phyloP scores from a whole-genome alignment of 1,140 invertebrate genomes.

The Ceratina australensis region DNA sequence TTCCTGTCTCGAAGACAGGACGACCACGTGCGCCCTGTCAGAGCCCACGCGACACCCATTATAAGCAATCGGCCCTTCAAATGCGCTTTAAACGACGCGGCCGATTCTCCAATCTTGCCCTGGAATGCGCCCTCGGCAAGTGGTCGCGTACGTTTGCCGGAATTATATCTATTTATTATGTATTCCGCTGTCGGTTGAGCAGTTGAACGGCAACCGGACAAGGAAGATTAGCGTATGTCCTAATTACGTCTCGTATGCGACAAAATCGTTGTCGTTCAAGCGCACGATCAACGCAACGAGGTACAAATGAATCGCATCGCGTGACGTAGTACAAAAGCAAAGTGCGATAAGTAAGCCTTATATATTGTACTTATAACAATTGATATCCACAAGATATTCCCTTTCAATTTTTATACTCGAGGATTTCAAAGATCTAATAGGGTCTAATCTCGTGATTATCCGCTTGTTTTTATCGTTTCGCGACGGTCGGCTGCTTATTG shows the following conservation, averaged over 20 bases:
- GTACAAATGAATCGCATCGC: too few relatives aligned
- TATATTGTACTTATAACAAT: too few relatives aligned
- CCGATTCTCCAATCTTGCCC: constrained; percentile 47
- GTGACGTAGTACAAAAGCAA: too few relatives aligned
- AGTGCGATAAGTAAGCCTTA: too few relatives aligned
- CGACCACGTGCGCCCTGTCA: constrained; percentile 70
- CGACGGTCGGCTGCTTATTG: too few relatives aligned
- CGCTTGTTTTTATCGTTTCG: too few relatives aligned
- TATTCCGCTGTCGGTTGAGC: not conserved
- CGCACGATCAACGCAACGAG: too few relatives aligned
- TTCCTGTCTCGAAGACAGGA: constrained; percentile 52
- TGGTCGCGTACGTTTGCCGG: constrained; percentile 27
- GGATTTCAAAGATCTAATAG: too few relatives aligned
- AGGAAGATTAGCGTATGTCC: constrained; percentile 46
- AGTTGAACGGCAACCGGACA: constrained; percentile 43
- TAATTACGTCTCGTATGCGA: constrained; percentile 24
- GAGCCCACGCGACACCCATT: constrained; percentile 71
- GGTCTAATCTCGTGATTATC: too few relatives aligned
- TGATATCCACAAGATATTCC: too few relatives aligned
- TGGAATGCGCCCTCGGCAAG: constrained; percentile 51
- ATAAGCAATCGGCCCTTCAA: constrained; percentile 59
- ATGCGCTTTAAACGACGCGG: constrained; percentile 49
- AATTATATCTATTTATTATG: constrained; percentile 50
- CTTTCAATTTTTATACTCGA: too few relatives aligned
- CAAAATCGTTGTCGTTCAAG: not conserved